Base-by-base conservation (phyloP, 2,888 invertebrate genomes). In the Lasioglossum zephyrum region DNA sequence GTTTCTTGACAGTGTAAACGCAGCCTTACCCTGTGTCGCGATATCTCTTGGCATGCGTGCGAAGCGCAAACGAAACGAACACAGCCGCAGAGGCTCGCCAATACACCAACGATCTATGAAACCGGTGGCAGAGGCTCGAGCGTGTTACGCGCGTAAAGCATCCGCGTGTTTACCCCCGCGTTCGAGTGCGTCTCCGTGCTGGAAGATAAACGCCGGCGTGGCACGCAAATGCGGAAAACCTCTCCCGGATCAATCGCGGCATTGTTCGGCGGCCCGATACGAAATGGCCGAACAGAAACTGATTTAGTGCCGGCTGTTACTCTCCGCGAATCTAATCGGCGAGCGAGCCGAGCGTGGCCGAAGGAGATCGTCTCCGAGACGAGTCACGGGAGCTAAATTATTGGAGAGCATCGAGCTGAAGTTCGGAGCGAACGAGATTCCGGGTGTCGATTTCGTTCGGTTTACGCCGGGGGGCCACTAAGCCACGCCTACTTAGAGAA, bases 181-280 rank as follows among this genome's bases (percentile, higher is more conserved):
- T 26, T 69, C 41, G 60, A 73, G 69, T 44, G 49, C 80, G 79
- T 75, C 81, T 36, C 60, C 66, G 36, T 26, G 36, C 39, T 18
- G n/a, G 44, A 47, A 74, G 76, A 88, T 88, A 89, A 89, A 85
- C 84, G 72, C 66, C 11, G 57, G 11, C 13, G 77, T 36, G 79
- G 79, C 81, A 82, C 80, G 88, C 84, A 85, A 88, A 89, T 75
- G 82, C 88, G 89, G 86, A 86, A 88, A 88, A 53, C 53, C 47
- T 63, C 22, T 57, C n/a, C 69, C 77, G 84, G 77, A 82, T 86
- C 86, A 82, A 86, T 89, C 89, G 84, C 44, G 44, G 79, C 77
- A 89, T 89, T 89, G 89, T 89, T 88, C 53, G 49, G 39, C n/a
- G n/a, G n/a, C 72, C 66, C 39, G 79, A 86, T 88, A 84, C 84